Base-by-base conservation (phyloP, 1,140 invertebrate species). In the Oryzaephilus surinamensis region DNA sequence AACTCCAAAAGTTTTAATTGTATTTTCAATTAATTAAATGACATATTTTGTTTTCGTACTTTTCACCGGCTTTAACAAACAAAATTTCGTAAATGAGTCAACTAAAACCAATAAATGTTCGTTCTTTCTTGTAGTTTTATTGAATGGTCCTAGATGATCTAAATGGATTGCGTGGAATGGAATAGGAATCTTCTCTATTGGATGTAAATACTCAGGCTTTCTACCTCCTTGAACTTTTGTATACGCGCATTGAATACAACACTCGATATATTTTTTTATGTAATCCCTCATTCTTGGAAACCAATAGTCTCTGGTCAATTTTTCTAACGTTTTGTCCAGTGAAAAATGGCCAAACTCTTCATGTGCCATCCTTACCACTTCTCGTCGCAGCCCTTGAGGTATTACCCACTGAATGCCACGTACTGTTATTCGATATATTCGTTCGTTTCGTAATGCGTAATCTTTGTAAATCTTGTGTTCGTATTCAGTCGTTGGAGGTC, bases 81-180 rank as follows among this genome's bases (percentile, higher is more conserved):
- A 28, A 41, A 51, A 58, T 37, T 54, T 55, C 0, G 45, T 48
- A 23, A 51, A 57, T 17, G 37, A 48, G 23, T 58, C 52, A 6
- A 51, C 45, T 5, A 53, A 38, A 6, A 44, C 42, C 3, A 58
- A 40, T 7, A 58, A 39, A 26, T 55, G 39, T 3, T 28, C 16
- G 16, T 51, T 50, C 6, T 18, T 37, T 29, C 38, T 36, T 5
- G 20, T 40, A 0, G 14, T 32, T 3, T 16, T 18, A 13, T 32
- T 14, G 18, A 52, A 42, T 30, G 44, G 52, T 7, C 54, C 50
- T n/a, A 63, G 30, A 38, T 63, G 55, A 41, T 63, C 59, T 10
- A 55, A 13, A 42, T 63, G 59, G 5, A 58, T 27, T n/a, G 57
- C 60, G 31, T 56, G 27, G 0, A 62, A 30, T 6, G 56, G 58